Evolutionary conservation across 2,888 invertebrate species (phyloP), one percentile per base, ranked within the genome.

Genomic region (Tipula confusa): DNA sequence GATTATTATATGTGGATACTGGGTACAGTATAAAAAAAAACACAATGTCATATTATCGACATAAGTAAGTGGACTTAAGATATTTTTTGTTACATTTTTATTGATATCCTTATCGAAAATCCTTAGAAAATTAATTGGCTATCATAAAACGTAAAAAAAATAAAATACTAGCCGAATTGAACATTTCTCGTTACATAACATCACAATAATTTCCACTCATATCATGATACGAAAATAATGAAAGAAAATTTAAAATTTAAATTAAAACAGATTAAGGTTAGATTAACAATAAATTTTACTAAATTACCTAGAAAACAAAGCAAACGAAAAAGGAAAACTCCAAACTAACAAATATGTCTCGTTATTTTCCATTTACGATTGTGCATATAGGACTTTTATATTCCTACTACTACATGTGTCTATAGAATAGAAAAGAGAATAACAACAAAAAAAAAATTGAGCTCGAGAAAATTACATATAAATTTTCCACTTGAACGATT

Each of bases 271-370:
- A 64, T 64, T 64, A 64, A 64, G 64, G 64, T 64, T 64, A 64
- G 64, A 64, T 64, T 64, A 64, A 24, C 64, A 64, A 64, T 64
- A 64, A 64, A 64, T 64, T 64, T 64, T 64, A 64, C 64, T 64
- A 64, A 64, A 64, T 64, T 64, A 64, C 64, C 64, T 64, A 24
- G 64, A 64, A 64, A 64, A 31, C 7, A 31, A n/a, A n/a, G n/a
- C n/a, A n/a, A n/a, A 48, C 48, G 18, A 48, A 48, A 48, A 48
- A 48, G 11, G 13, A 38, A 48, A 18, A 24, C 64, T 64, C 64
- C 24, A 64, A 64, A 64, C 64, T 64, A 43, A 64, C 64, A 64
- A 64, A 64, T 43, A 43, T 64, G 64, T 64, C 64, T 64, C 64
- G 64, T 64, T 64, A 64, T 64, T 64, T 64, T 64, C 64, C 64